phyloP scores from a whole-genome alignment of 2,113 vertebrate genomes.

The Periophthalmus modestus region DNA sequence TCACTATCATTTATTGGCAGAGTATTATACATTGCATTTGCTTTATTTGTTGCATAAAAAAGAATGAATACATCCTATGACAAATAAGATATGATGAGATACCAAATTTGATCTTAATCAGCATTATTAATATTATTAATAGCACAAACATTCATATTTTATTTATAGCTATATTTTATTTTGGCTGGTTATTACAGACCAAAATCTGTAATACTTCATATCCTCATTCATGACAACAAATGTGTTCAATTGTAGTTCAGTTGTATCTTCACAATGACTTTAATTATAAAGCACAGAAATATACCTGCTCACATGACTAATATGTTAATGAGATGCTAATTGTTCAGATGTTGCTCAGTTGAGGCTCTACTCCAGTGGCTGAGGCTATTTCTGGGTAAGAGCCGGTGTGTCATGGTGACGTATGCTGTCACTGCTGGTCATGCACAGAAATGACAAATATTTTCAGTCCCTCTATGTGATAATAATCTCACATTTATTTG shows the following conservation, averaged over 20 bases:
- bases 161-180: background rate
- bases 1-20: too few species aligned
- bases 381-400: constrained; percentile 5
- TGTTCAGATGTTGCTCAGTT: constrained; percentile 2
- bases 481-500: too few species aligned
- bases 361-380: background rate
- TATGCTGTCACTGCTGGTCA: background rate
- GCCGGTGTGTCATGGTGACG: constrained; percentile 3
- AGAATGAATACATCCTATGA: background rate
- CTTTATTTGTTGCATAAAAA: background rate
- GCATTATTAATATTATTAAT: background rate
- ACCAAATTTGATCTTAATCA: too few species aligned
- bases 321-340: background rate
- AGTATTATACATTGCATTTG: background rate
- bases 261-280: background rate
- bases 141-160: background rate
- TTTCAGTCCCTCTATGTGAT: background rate
- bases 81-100: too few species aligned
- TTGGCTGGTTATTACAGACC: background rate
- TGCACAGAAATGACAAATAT: background rate
- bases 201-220: background rate
- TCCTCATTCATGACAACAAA: background rate
- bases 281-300: background rate
- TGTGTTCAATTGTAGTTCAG: background rate
- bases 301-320: background rate